phyloP scores from a whole-genome alignment of 1,140 invertebrate genomes.

The Phenacoccus solenopsis region DNA sequence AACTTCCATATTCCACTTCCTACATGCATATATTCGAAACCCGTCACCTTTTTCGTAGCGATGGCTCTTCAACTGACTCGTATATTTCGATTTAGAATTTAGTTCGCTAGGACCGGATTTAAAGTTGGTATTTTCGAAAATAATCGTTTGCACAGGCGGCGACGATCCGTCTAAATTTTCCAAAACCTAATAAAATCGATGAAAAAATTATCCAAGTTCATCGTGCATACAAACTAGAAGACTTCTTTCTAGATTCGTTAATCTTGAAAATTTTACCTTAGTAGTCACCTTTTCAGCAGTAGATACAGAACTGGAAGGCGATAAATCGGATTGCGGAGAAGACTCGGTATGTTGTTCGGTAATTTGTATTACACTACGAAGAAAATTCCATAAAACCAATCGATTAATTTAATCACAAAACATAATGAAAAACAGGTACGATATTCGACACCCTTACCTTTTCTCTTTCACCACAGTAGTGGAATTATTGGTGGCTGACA shows the following conservation, averaged over 20 bases:
- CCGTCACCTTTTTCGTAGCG: constrained; percentile 33
- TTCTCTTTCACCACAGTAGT: too few relatives aligned
- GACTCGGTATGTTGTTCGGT: too few relatives aligned
- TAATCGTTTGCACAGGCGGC: constrained; percentile 72
- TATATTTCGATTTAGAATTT: constrained; percentile 39
- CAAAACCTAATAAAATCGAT: constrained; percentile 31
- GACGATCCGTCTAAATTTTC: constrained; percentile 58
- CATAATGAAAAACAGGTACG: too few relatives aligned
- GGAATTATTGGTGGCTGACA: constrained; percentile 5
- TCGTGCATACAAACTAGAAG: too few relatives aligned
- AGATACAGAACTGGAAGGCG: too few relatives aligned
- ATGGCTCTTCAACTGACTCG: constrained; percentile 35
- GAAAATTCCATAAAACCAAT: too few relatives aligned
- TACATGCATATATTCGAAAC: not conserved
- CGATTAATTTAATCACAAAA: too few relatives aligned
- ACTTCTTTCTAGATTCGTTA: too few relatives aligned
- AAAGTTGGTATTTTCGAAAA: constrained; percentile 86
- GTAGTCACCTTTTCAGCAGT: not conserved
- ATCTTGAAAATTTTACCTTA: not conserved
- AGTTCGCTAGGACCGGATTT: constrained; percentile 46
- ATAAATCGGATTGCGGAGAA: too few relatives aligned
- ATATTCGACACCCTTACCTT: too few relatives aligned
- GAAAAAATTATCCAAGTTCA: not conserved
- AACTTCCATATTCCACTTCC: not conserved
- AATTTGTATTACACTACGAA: too few relatives aligned